Percentiles rank a stretch among this genome's conserved stretches.
Evolutionary conservation across 37 sponge, comb jelly and placozoan genomes (phyloP).

Genomic region (Cliona cf. orientalis): DNA sequence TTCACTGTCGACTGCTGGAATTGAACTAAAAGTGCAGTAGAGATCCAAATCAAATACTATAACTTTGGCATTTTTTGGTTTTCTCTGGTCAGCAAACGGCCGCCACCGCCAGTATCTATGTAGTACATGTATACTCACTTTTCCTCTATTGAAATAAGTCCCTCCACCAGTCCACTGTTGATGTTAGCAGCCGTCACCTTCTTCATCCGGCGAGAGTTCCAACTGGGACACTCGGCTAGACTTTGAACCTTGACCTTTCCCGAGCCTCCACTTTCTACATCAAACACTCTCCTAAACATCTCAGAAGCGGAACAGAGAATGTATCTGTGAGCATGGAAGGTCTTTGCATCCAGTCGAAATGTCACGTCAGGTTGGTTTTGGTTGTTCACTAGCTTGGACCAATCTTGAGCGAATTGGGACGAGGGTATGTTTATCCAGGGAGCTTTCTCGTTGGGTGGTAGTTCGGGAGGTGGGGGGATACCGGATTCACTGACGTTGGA

Average conservation of each 20-base stretch:
- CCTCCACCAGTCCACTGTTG: constrained; percentile 56
- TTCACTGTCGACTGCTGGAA: too few species aligned
- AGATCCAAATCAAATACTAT: too few species aligned
- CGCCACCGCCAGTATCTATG: background rate
- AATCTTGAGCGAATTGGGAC: constrained; percentile 50
- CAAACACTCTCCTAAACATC: constrained; percentile 71
- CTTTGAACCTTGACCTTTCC: background rate
- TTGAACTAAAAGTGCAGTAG: too few species aligned
- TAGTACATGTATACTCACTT: constrained; percentile 34
- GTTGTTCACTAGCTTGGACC: constrained; percentile 48
- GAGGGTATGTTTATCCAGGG: constrained; percentile 86
- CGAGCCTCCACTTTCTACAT: constrained; percentile 8
- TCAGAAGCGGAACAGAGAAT: constrained; percentile 76
- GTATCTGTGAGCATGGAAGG: constrained; percentile 59
- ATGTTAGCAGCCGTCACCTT: constrained; percentile 25
- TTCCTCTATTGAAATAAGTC: constrained; percentile 37
- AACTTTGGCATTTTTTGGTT: too few species aligned
- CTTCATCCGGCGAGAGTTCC: constrained; percentile 45
- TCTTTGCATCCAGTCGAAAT: constrained; percentile 30
- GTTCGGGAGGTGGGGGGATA: constrained; percentile 80
- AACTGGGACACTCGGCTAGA: constrained; percentile 39
- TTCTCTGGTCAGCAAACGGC: too few species aligned
- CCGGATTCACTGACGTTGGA: constrained; percentile 18
- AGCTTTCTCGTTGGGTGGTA: constrained; percentile 71
- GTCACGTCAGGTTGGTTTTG: constrained; percentile 55